Base-by-base conservation (phyloP, 2,888 invertebrate genomes). In the Meganola albula region DNA sequence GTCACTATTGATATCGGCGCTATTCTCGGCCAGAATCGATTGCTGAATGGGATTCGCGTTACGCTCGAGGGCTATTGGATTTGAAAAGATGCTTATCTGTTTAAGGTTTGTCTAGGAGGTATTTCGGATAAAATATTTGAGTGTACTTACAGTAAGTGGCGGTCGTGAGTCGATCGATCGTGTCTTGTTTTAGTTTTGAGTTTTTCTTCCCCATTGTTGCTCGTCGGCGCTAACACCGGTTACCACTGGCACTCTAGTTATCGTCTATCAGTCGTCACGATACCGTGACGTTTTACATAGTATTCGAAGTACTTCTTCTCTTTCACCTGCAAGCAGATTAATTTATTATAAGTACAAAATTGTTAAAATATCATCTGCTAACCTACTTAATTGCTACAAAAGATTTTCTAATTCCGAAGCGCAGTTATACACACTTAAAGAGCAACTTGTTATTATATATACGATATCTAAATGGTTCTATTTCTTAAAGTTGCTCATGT, bases 141-240 rank as follows among this genome's bases (percentile, higher is more conserved):
- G n/a, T n/a, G 35, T 70, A 82, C 96, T 95, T 83, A 97, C 97
- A 97, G 87, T 97, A 97, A 51, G 97, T 97, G 62, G 94, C 95
- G 50, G 92, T 93, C 53, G 95, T 96, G 56, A 97, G 90, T 58
- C 94, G 91, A 80, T 96, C 95, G 74, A 97, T 95, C 62, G 96
- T 96, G 76, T 97, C 97, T 79, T 95, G 94, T 90, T 96, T 97
- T 82, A 97, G 91, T 88, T 97, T 97, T 37, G 96, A 97, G 74
- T 96, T 96, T 86, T 95, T 95, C 90, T 97, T 97, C 68, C 97
- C 97, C 97, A 97, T 97, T 63, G 87, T 89, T 54, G 55, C 56
- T 61, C 38, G 23, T 39, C 26, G 48, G 38, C 32, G 37, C 26
- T 50, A 31, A 38, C 39, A 43, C 47, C 40, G 36, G 37, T 39